phyloP scores from a whole-genome alignment of 2,888 invertebrate species.

The Drosophila mayaguana region DNA sequence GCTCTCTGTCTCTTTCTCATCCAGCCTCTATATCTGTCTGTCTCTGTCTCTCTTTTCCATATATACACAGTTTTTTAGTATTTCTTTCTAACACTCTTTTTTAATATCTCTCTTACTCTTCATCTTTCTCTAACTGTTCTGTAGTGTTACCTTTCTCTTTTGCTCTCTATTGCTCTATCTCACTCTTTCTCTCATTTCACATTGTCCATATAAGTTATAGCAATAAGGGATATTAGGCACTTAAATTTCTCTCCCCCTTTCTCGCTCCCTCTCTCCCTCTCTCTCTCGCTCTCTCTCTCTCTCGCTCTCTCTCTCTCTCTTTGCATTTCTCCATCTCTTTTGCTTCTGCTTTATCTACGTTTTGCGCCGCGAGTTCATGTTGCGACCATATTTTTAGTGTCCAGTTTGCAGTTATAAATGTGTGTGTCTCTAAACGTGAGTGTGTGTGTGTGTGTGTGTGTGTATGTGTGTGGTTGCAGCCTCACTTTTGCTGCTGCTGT shows the following conservation, averaged over 20 bases:
- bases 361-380: conserved; percentile 11
- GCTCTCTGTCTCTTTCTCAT: not conserved
- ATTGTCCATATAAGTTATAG: not conserved
- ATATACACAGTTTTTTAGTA: too few species aligned
- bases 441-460: conserved; percentile 12
- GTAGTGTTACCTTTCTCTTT: too few species aligned
- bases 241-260: not conserved
- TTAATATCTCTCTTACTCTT: not conserved
- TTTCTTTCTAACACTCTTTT: not conserved
- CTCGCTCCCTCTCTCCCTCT: not conserved
- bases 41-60: not conserved
- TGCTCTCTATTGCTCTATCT: not conserved
- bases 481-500: conserved; percentile 8
- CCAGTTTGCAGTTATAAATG: conserved; percentile 62
- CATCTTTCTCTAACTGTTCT: not conserved
- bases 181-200: not conserved
- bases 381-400: conserved; percentile 71
- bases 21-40: not conserved
- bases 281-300: not conserved
- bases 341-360: conserved; percentile 13
- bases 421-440: conserved; percentile 4
- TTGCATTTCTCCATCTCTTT: not conserved
- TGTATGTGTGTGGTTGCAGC: conserved; percentile 25
- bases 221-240: not conserved
- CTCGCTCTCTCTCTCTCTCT: not conserved